These are phyloP conservation scores for Thyatira batis DNA, from an alignment of 2,888 invertebrate genomes.

Conservation along the genomic window DNA sequence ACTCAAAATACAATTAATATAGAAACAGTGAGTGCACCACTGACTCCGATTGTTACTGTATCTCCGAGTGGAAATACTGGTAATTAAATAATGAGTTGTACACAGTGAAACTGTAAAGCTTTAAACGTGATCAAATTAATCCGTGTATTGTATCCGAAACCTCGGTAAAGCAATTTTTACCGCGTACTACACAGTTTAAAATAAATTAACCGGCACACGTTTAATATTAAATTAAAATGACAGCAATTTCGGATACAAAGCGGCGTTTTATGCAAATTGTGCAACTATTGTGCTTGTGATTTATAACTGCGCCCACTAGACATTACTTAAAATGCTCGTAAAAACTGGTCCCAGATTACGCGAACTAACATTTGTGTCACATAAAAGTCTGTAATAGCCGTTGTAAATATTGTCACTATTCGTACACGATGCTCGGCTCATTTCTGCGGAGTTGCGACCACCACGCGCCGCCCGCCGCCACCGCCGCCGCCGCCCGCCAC, in stretches of 20 bases:
- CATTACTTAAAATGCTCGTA: slow-evolving; percentile 61
- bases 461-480: slow-evolving; percentile 28
- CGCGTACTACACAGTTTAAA: slow-evolving; percentile 21
- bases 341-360: slow-evolving; percentile 59
- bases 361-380: slow-evolving; percentile 51
- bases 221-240: slow-evolving; percentile 60
- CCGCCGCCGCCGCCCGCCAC: slow-evolving; percentile 28
- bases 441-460: slow-evolving; percentile 45
- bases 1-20: background rate
- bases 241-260: slow-evolving; percentile 50
- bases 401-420: slow-evolving; percentile 54
- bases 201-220: slow-evolving; percentile 41
- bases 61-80: slow-evolving; percentile 3
- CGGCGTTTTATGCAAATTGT: slow-evolving; percentile 58
- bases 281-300: slow-evolving; percentile 55
- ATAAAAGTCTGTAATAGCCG: slow-evolving; percentile 51
- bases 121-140: slow-evolving; percentile 37
- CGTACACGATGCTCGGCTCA: slow-evolving; percentile 35
- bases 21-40: background rate
- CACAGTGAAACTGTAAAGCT: slow-evolving; percentile 18
- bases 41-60: background rate
- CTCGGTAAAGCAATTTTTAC: slow-evolving; percentile 19
- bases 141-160: slow-evolving; percentile 28
- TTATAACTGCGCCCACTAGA: slow-evolving; percentile 48
- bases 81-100: slow-evolving; percentile 20